Conservation (phyloP, 1,140 invertebrate species). For the Teleopsis dalmanni region DNA sequence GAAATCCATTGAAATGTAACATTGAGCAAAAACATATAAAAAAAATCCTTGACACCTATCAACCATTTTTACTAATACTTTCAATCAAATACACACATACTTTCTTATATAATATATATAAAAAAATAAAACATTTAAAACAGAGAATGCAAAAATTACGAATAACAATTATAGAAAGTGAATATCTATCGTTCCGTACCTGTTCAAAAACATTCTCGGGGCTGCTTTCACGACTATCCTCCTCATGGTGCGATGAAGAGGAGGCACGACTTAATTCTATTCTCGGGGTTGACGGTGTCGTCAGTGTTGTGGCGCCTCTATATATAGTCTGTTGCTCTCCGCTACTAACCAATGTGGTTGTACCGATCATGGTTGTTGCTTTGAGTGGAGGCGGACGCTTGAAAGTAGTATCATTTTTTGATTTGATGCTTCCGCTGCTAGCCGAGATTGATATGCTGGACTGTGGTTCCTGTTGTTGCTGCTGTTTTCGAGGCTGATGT, state of each 20-base stretch:
- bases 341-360: constrained; percentile 31
- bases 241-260: constrained; percentile 73
- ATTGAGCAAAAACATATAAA: too few species aligned
- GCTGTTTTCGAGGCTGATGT: background rate
- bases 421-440: constrained; percentile 1
- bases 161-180: too few species aligned
- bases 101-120: too few species aligned
- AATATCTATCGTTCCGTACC: too few species aligned
- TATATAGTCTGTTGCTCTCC: constrained; percentile 27
- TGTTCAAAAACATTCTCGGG: constrained; percentile 50
- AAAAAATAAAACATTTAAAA: too few species aligned
- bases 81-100: too few species aligned
- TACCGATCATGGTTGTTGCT: constrained; percentile 30
- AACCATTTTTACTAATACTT: too few species aligned
- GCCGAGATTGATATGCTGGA: background rate
- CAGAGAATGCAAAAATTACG: too few species aligned
- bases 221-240: constrained; percentile 70
- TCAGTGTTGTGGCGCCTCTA: constrained; percentile 43
- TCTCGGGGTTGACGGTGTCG: constrained; percentile 66
- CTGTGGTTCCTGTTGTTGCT: constrained; percentile 7
- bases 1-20: too few species aligned
- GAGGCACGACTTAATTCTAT: constrained; percentile 82
- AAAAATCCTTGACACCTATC: too few species aligned
- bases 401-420: constrained; percentile 18
- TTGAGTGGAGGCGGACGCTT: constrained; percentile 35